Base-by-base conservation (phyloP, 2,113 vertebrate species). In the Pungitius pungitius region DNA sequence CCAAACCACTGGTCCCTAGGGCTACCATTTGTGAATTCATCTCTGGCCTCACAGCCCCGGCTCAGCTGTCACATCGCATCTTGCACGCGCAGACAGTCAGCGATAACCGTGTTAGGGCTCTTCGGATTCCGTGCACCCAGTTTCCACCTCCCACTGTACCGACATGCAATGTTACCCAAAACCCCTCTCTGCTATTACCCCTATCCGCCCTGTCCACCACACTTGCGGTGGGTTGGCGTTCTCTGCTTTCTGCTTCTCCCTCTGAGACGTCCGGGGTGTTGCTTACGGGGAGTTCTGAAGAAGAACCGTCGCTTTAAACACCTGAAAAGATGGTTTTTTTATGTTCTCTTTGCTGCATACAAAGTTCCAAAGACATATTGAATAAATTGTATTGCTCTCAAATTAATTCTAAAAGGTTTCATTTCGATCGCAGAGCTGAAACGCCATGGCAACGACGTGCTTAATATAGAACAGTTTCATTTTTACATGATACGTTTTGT, bases 61-160 rank as follows among this genome's bases (percentile, higher is more conserved):
- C 85, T 93, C 92, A 86, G 84, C 91, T 94, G 94, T 94, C 93
- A 94, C 90, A 92, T 94, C 78, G 82, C 87, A 94, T 94, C 87
- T 91, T 77, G 55, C 83, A 84, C 80, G 69, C 68, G 42, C 84
- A 92, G 89, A 90, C 85, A 91, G 91, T 88, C 88, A 88, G 84
- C 75, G 71, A 87, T 83, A 93, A 90, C 88, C 85, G 88, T 71
- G 86, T 75, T 80, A 85, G 74, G 80, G 89, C 84, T 86, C 90
- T 89, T 91, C 89, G 89, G 91, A 89, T 89, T 93, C 86, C 82
- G 81, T 81, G 88, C 85, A 81, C 66, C 78, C 80, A 86, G 61
- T 80, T 79, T 85, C 82, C 75, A 79, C 82, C 89, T 87, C 74
- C 47, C 22, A 45, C 75, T 69, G 37, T 37, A 75, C 77, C 10